Evolutionary conservation across 2,888 invertebrate genomes (phyloP).

Genomic region (Agrotis segetum): DNA sequence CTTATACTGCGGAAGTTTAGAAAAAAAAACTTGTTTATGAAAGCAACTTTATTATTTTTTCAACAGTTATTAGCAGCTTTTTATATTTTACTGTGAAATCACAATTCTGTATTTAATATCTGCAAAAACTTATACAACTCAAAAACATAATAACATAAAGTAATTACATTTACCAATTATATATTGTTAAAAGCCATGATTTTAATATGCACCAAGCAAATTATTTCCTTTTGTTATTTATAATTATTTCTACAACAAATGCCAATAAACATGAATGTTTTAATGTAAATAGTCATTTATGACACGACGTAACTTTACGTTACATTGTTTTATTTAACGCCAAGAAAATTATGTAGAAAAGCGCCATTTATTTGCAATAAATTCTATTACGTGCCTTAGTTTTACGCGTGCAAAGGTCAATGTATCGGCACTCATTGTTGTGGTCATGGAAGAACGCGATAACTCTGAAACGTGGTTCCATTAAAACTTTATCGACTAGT

Average conservation of each 20-base stretch:
- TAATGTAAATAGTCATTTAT: conserved; percentile 13
- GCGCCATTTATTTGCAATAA: conserved; percentile 46
- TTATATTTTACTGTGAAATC: too few relatives aligned
- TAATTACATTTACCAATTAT: conserved; percentile 4
- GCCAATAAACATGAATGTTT: conserved; percentile 4
- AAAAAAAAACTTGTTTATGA: not conserved
- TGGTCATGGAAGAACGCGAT: conserved; percentile 63
- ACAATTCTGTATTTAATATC: too few relatives aligned
- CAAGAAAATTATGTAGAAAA: conserved; percentile 45
- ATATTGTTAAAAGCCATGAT: not conserved
- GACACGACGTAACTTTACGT: conserved; percentile 31
- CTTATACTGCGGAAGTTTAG: conserved; percentile 61
- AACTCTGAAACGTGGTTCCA: conserved; percentile 57
- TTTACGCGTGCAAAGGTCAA: conserved; percentile 64
- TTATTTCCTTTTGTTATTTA: not conserved
- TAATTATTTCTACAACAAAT: conserved; percentile 18
- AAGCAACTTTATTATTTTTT: not conserved
- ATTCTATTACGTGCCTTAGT: conserved; percentile 54
- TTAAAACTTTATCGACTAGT: conserved; percentile 62
- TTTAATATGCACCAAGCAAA: conserved; percentile 1
- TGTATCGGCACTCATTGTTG: conserved; percentile 65
- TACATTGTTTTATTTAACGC: conserved; percentile 44
- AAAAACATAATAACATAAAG: not conserved
- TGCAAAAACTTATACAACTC: too few relatives aligned
- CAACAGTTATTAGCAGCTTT: not conserved